Conservation (phyloP, 2,888 invertebrate species). For the Agrochola lota region DNA sequence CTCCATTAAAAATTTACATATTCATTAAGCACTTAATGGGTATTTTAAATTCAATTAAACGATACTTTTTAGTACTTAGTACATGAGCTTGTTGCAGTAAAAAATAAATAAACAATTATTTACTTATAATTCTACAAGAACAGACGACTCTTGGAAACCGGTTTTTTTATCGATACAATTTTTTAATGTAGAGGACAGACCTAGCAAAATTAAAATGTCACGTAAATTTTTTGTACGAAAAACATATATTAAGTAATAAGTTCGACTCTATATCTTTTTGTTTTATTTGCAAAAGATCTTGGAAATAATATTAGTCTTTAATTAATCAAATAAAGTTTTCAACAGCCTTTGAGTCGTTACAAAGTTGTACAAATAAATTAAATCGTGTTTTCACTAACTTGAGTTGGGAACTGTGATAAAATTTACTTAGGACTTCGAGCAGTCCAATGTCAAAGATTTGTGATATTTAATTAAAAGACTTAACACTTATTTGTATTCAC, state of each 20-base stretch:
- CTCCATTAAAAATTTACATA: constrained; percentile 44
- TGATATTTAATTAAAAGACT: not conserved
- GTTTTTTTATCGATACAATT: constrained; percentile 41
- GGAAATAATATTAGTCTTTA: constrained; percentile 28
- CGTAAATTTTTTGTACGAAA: not conserved
- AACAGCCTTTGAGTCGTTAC: constrained; percentile 3
- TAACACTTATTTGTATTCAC: not conserved
- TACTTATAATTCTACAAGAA: not conserved
- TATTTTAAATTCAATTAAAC: constrained; percentile 57
- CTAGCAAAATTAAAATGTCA: not conserved
- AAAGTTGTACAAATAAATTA: constrained; percentile 41
- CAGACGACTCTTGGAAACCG: constrained; percentile 8
- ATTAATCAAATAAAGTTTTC: constrained; percentile 35
- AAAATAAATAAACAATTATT: constrained; percentile 23
- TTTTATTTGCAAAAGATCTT: constrained; percentile 16
- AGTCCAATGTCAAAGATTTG: constrained; percentile 20
- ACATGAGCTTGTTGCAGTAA: constrained; percentile 31
- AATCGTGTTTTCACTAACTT: constrained; percentile 26
- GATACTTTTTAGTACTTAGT: constrained; percentile 24
- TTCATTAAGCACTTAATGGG: constrained; percentile 53
- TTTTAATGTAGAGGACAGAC: constrained; percentile 20
- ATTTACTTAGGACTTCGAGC: constrained; percentile 15
- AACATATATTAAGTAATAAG: not conserved
- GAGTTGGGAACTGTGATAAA: not conserved
- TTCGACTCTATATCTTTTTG: not conserved